These are phyloP conservation scores for Drosophila willistoni DNA, from an alignment of 1,140 invertebrate genomes.

Conservation along the genomic window DNA sequence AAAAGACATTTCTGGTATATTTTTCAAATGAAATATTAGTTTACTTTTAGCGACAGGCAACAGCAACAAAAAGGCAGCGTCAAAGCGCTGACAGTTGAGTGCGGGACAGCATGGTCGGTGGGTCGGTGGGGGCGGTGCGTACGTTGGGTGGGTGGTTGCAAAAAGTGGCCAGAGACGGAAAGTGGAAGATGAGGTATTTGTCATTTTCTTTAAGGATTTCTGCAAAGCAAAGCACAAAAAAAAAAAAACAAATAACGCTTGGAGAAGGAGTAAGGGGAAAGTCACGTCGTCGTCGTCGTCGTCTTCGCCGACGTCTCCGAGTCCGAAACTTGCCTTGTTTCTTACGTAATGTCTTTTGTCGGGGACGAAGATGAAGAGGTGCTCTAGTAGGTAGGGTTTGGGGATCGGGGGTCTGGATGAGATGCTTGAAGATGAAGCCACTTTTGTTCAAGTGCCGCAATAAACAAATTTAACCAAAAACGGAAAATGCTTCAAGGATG, in stretches of 20 bases:
- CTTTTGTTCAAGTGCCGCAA: slow-evolving; percentile 78
- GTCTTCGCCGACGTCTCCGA: slow-evolving; percentile 32
- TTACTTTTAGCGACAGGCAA: slow-evolving; percentile 69
- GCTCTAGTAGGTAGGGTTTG: not conserved
- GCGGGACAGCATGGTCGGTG: slow-evolving; percentile 1
- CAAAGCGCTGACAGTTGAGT: slow-evolving; percentile 69
- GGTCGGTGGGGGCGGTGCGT: not conserved
- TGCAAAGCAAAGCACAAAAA: slow-evolving; percentile 73
- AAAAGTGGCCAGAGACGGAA: not conserved
- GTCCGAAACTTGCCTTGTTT: slow-evolving; percentile 52
- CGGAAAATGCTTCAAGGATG: slow-evolving; percentile 46
- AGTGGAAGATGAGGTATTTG: slow-evolving; percentile 59
- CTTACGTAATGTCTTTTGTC: slow-evolving; percentile 37
- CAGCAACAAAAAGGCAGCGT: slow-evolving; percentile 53
- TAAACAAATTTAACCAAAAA: slow-evolving; percentile 75
- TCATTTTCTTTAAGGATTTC: slow-evolving; percentile 77
- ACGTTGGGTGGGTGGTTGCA: not conserved
- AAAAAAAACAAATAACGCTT: slow-evolving; percentile 32
- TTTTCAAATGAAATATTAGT: slow-evolving; percentile 81
- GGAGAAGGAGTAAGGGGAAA: slow-evolving; percentile 33
- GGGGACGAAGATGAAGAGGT: slow-evolving; percentile 3
- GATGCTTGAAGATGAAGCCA: slow-evolving; percentile 67
- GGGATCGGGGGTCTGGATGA: not conserved
- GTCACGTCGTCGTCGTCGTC: slow-evolving; percentile 59
- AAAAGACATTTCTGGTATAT: slow-evolving; percentile 78